A percentile compares a stretch with the other conserved stretches of the same genome.
Conservation (phyloP, 2,113 vertebrate species). For the Myrmecobius fasciatus region DNA sequence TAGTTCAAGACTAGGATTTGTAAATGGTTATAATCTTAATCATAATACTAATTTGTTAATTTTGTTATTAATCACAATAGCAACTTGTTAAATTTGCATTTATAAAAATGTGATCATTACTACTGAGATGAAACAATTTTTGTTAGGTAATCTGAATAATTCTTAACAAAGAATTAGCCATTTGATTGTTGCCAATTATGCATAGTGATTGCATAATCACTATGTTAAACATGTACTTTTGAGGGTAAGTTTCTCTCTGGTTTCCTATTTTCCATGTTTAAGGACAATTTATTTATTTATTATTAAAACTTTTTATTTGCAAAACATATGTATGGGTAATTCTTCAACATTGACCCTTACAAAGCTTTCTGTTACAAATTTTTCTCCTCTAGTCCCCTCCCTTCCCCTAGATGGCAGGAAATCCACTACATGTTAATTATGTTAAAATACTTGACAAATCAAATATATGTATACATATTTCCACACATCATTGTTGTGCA, state of each 20-base stretch:
- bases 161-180: conserved; percentile 62
- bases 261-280: conserved; percentile 4
- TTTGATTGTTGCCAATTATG: conserved; percentile 18
- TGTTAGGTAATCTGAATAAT: background rate
- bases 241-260: background rate
- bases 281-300: too few relatives aligned
- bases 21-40: background rate
- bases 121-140: conserved; percentile 41
- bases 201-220: background rate
- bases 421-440: too few relatives aligned
- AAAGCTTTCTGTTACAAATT: too few relatives aligned
- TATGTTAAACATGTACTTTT: conserved; percentile 21
- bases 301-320: too few relatives aligned
- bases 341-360: too few relatives aligned
- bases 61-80: background rate
- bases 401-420: too few relatives aligned
- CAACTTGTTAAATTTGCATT: background rate
- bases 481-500: too few relatives aligned
- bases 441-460: too few relatives aligned
- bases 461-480: too few relatives aligned
- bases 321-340: too few relatives aligned
- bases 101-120: background rate
- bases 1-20: background rate
- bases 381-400: too few relatives aligned
- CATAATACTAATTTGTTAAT: too few relatives aligned